A percentile compares a stretch with the other conserved stretches of the same genome.
Evolutionary conservation across 2,113 vertebrate genomes (phyloP).

Genomic region (Tamias sibiricus): DNA sequence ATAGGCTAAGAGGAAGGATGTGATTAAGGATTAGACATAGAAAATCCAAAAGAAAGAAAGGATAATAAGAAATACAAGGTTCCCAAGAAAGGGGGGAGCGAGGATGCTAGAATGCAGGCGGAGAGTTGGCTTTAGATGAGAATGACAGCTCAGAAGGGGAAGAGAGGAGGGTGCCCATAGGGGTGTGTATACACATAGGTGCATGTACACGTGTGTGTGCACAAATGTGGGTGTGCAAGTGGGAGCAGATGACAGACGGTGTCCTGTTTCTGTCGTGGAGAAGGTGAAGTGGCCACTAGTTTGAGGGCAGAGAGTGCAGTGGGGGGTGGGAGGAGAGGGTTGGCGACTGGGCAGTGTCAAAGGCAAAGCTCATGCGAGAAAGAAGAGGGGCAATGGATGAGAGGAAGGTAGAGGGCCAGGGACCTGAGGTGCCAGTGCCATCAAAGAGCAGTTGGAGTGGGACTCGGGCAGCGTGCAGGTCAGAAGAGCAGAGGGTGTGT

Average conservation of each 20-base stretch:
- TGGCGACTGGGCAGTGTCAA: neutral
- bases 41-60: neutral
- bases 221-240: fast-evolving
- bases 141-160: neutral
- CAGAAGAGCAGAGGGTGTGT: neutral
- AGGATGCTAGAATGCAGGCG: neutral
- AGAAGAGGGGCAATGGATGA: neutral
- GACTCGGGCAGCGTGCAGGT: neutral
- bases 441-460: neutral
- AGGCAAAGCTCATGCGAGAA: neutral
- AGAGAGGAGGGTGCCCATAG: neutral
- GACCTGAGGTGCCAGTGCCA: neutral
- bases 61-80: neutral
- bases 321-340: neutral
- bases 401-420: neutral
- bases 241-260: neutral
- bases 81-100: neutral
- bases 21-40: neutral
- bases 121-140: neutral
- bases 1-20: neutral
- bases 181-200: neutral
- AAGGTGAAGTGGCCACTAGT: neutral
- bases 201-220: no score
- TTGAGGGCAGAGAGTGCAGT: neutral
- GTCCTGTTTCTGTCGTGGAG: neutral